Conservation (phyloP, 2,113 vertebrate species). For the Isurus oxyrinchus region DNA sequence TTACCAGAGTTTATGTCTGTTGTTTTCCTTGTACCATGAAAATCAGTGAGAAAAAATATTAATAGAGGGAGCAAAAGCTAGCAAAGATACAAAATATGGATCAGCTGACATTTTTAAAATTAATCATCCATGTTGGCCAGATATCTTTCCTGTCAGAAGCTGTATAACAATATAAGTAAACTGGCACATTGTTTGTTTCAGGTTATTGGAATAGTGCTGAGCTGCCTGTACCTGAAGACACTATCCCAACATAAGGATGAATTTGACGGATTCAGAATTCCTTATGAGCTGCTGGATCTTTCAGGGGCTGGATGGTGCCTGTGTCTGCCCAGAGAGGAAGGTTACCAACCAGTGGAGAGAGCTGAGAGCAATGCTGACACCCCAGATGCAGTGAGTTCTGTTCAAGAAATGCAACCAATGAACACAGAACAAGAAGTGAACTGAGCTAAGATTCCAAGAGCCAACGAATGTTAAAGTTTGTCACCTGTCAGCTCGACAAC, state of each 20-base stretch:
- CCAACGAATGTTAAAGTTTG: neutral
- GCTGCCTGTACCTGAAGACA: slow-evolving; percentile 75
- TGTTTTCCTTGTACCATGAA: neutral
- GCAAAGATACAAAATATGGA: neutral
- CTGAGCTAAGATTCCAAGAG: neutral
- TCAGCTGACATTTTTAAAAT: too few relatives aligned
- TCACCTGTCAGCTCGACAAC: neutral
- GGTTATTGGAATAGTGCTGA: slow-evolving; percentile 69
- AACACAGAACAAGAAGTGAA: neutral
- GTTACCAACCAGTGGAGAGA: slow-evolving; percentile 65
- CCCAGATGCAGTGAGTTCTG: neutral
- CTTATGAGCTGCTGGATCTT: slow-evolving; percentile 61
- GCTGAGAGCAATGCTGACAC: slow-evolving; percentile 38
- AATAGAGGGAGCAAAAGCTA: neutral
- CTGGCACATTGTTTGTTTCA: slow-evolving; percentile 43
- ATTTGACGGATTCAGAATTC: slow-evolving; percentile 59
- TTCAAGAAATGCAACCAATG: neutral
- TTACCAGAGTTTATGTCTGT: neutral
- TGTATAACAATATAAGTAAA: neutral
- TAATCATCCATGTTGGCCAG: neutral
- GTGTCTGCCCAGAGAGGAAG: slow-evolving; percentile 74
- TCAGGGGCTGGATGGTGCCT: slow-evolving; percentile 75
- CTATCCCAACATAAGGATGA: slow-evolving; percentile 61
- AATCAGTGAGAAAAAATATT: neutral
- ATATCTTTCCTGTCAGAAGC: neutral